These are phyloP conservation scores for Osmerus mordax DNA, from an alignment of 2,113 vertebrate species.

Conservation along the genomic window DNA sequence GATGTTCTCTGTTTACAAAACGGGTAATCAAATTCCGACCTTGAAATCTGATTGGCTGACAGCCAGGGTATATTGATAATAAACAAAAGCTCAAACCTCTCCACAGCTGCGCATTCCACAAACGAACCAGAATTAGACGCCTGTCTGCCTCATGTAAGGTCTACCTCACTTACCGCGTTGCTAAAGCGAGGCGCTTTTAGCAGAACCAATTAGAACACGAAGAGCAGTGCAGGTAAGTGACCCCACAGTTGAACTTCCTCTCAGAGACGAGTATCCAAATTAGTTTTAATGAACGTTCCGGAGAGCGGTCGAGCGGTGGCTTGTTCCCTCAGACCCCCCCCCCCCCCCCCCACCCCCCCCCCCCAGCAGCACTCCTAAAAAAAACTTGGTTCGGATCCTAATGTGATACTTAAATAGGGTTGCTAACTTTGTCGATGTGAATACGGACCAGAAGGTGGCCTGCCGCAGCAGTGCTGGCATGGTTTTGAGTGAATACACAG, in stretches of 20 bases:
- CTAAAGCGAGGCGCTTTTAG: constrained; percentile 17
- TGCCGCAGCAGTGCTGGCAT: constrained; percentile 3
- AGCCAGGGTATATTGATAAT: no score
- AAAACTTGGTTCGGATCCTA: no score
- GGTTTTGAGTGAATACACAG: no score
- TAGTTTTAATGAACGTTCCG: constrained; percentile 23
- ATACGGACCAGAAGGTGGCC: neutral
- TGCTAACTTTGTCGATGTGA: no score
- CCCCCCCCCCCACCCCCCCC: neutral
- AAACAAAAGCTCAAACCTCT: no score
- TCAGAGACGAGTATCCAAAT: constrained; percentile 19
- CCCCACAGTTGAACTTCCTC: constrained; percentile 11
- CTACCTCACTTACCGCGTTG: constrained; percentile 3
- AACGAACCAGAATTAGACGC: neutral
- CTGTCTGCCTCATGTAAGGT: neutral
- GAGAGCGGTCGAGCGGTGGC: neutral
- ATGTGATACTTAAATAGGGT: no score
- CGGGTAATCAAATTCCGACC: no score
- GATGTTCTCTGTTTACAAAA: no score
- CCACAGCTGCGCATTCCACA: no score
- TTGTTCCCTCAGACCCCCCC: neutral
- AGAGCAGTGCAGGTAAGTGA: constrained; percentile 12
- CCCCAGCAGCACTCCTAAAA: no score
- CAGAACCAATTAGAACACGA: constrained; percentile 36
- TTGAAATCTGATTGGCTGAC: no score